Evolutionary conservation across 2,113 vertebrate species (phyloP), one percentile per base, ranked within the genome.

Genomic region (Heterotis niloticus): DNA sequence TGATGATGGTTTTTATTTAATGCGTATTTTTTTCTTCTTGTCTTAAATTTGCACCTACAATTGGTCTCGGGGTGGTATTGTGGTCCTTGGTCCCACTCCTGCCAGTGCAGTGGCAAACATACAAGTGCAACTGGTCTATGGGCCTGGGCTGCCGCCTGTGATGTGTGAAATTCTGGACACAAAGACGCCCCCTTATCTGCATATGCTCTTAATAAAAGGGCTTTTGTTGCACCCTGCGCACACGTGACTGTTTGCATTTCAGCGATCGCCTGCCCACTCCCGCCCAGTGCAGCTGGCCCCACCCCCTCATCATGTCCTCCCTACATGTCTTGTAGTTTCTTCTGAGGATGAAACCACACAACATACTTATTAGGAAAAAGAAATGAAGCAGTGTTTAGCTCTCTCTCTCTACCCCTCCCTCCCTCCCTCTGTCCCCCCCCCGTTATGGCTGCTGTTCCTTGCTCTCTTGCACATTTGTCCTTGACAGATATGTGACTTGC

Each of bases 231-330:
- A 76, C 85, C 79, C 84, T 88, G 87, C 88, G 88, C 86, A 82
- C 90, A 89, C 91, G 92, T 93, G 90, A 92, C 90, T 86, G 87
- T 87, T 88, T 86, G 88, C 90, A 90, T 91, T 90, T 92, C 90
- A 91, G 88, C 88, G 20, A 60, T 14, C 23, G 7, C 51, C 51
- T 34, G 29, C 73, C 57, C 12, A 29, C 69, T 44, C 17, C 44
- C 14, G 29, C 18, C n/a, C 23, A 75, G 28, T 28, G 59, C 28
- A 24, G 88, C 76, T 65, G 56, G 34, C 67, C 14, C 34, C 79
- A 64, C 76, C 66, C 66, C 24, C 64, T 29, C 70, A 70, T 68
- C 77, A 78, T 77, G 26, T 69, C 82, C 84, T 81, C n/a, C 70
- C 71, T 51, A 18, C 60, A 64, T 0, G 29, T 11, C 20, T 52